These are phyloP conservation scores for Pteropus alecto DNA, from an alignment of 2,113 vertebrate species.

Conservation along the genomic window DNA sequence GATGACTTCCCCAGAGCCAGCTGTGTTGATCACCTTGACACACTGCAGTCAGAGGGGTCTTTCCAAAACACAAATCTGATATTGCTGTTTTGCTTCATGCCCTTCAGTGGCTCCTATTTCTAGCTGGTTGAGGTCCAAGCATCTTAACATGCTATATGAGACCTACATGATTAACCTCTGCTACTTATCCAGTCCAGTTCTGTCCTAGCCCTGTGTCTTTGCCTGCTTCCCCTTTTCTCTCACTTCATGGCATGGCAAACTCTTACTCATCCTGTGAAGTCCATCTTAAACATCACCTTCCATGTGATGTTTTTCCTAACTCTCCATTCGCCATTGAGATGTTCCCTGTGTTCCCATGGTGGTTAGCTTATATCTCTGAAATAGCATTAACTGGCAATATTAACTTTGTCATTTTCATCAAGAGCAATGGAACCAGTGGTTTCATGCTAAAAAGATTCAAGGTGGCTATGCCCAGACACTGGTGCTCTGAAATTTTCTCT, in stretches of 20 bases:
- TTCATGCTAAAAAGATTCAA: neutral
- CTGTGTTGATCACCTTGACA: neutral
- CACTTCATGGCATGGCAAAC: neutral
- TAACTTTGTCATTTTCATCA: neutral
- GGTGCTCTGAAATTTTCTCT: neutral
- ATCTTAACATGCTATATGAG: neutral
- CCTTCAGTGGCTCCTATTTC: neutral
- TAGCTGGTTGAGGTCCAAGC: neutral
- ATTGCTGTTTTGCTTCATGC: neutral
- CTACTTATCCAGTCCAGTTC: neutral
- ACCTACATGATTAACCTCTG: neutral
- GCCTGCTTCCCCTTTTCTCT: neutral
- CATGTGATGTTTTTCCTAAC: neutral
- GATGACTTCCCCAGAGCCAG: neutral
- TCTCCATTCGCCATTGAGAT: neutral
- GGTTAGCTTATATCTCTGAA: neutral
- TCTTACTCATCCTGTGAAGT: neutral
- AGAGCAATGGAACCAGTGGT: neutral
- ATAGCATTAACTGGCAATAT: neutral
- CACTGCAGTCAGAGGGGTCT: neutral
- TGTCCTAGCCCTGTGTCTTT: neutral
- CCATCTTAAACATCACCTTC: neutral
- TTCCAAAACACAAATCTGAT: neutral
- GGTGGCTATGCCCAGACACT: neutral
- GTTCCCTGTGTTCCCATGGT: too few relatives aligned